These are phyloP conservation scores for Heliocidaris tuberculata DNA, from an alignment of 35 echinoderm and acorn worm genomes.

Conservation along the genomic window DNA sequence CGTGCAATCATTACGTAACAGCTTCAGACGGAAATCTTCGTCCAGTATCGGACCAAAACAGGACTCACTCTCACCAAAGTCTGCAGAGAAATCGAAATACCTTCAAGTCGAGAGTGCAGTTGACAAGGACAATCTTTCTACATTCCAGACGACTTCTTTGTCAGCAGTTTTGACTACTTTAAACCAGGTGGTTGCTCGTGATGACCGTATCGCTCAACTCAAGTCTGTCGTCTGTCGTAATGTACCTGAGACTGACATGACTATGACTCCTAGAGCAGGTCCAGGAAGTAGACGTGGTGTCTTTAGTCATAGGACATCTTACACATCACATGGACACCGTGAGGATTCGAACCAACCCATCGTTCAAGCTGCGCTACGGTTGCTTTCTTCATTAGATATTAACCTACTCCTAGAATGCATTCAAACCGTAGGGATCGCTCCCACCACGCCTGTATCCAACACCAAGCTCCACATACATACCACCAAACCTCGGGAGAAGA, in stretches of 20 bases:
- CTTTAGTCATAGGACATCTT: conserved; percentile 26
- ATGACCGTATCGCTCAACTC: conserved; percentile 38
- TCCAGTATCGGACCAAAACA: conserved; percentile 38
- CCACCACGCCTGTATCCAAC: neutral
- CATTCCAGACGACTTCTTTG: conserved; percentile 45
- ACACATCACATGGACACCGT: conserved; percentile 29
- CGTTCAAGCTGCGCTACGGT: conserved; percentile 45
- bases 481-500: conserved; percentile 10
- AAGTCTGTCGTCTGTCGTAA: neutral
- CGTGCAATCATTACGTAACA: conserved; percentile 44
- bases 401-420: conserved; percentile 58
- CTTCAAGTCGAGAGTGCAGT: conserved; percentile 23
- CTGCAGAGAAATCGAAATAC: conserved; percentile 39
- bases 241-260: neutral
- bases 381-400: conserved; percentile 59
- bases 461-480: neutral
- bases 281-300: conserved; percentile 37
- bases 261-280: neutral
- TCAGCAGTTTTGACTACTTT: conserved; percentile 24
- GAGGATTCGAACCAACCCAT: conserved; percentile 1
- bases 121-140: conserved; percentile 41
- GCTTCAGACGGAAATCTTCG: conserved; percentile 40
- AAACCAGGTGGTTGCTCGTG: conserved; percentile 38
- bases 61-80: conserved; percentile 41
- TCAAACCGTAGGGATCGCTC: conserved; percentile 39